Evolutionary conservation across 2,888 invertebrate genomes (phyloP).

Genomic region (Metacarcinus magister): DNA sequence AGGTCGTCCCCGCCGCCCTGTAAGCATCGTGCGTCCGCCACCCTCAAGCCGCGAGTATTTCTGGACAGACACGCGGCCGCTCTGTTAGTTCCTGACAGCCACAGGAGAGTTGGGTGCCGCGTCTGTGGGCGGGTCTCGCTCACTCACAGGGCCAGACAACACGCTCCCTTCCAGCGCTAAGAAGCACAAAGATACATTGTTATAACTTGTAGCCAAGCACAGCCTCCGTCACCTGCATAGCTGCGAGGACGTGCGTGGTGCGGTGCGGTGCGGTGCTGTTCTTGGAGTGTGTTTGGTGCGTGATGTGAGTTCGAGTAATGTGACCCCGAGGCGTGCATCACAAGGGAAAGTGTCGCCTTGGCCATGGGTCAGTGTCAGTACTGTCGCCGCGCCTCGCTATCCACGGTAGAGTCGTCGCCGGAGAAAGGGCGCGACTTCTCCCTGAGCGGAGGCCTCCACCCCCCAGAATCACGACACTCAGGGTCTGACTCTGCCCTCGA

Average conservation of each 20-base stretch:
- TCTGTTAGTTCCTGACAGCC: slow-evolving; percentile 57
- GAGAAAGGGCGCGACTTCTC: slow-evolving; percentile 38
- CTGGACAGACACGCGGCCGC: slow-evolving; percentile 61
- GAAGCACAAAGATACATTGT: not conserved
- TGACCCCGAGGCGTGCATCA: not conserved
- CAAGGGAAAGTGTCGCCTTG: not conserved
- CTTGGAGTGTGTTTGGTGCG: not conserved
- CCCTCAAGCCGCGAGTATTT: slow-evolving; percentile 40
- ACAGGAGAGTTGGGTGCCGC: slow-evolving; percentile 12
- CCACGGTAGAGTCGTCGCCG: slow-evolving; percentile 55
- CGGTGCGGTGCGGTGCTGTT: not conserved
- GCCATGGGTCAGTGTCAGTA: slow-evolving; percentile 79
- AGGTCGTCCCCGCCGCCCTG: not conserved
- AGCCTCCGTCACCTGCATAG: not conserved
- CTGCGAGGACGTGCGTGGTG: not conserved
- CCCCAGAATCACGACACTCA: slow-evolving; percentile 41
- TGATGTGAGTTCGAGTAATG: not conserved
- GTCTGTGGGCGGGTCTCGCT: not conserved
- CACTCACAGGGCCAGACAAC: not conserved
- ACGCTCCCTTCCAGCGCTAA: not conserved
- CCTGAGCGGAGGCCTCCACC: slow-evolving; percentile 59
- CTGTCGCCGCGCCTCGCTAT: slow-evolving; percentile 63
- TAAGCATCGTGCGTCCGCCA: slow-evolving; percentile 33
- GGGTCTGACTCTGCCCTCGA: slow-evolving; percentile 78
- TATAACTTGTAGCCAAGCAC: not conserved